Evolutionary conservation across 2,797 vertebrate species (phyloP), one percentile per base, ranked within the genome.

Genomic region (Cynodonichthys magdalenae): DNA sequence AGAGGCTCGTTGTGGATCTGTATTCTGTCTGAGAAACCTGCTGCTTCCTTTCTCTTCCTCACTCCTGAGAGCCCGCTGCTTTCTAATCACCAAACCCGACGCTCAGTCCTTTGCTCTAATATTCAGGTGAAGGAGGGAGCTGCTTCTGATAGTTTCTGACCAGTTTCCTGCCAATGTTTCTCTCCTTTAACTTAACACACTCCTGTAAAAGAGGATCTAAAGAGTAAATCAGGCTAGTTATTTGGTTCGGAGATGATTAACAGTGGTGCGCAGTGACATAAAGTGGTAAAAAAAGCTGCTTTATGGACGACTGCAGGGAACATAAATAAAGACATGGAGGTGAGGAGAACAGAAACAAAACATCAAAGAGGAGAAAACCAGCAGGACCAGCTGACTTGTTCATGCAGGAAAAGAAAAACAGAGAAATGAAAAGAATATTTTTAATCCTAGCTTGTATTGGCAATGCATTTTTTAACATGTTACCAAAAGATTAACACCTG

Each of bases 1-100:
- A 65, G 81, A 72, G 68, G 71, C 76, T 73, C 70, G 49, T 79
- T 65, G 79, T 77, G 78, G 75, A 63, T 56, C 75, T 53, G n/a
- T 61, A 56, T 59, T 84, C 75, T 69, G 71, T 68, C 39, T 65
- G 63, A 77, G 50, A 61, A 78, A 52, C 41, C 24, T 17, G 53
- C 41, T 10, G 52, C 61, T 68, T 65, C 65, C 47, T 42, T 59
- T 66, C 53, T 69, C 69, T 20, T 64, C 63, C 68, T 65, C 51
- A 28, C 80, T 77, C 59, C 36, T 56, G 53, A 36, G 55, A 58
- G 62, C 70, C 55, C 44, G 74, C 36, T 46, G 74, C 53, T 58
- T 63, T 73, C 47, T 74, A 68, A 79, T 78, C 68, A 29, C 67
- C 77, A 47, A 82, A 72, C 50, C 36, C 71, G 49, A 15, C 15